A percentile compares a stretch with the other conserved stretches of the same genome.
These are phyloP conservation scores for Heterodera schachtii DNA, from an alignment of 1,140 invertebrate genomes.

Conservation along the genomic window DNA sequence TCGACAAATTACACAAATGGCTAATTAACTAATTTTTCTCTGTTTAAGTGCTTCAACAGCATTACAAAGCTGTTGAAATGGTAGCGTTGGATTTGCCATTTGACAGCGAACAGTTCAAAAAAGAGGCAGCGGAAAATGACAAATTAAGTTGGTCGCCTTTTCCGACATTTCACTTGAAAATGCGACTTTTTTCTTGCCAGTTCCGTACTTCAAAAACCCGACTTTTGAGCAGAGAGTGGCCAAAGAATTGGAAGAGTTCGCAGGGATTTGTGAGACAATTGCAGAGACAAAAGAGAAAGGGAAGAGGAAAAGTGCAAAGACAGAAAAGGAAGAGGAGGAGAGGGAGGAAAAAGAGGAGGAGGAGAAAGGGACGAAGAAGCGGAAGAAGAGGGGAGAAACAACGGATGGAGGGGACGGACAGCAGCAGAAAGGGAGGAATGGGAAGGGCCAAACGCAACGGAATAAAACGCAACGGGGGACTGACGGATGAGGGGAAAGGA, in stretches of 20 bases:
- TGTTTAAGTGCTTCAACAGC: constrained; percentile 34
- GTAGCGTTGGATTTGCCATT: constrained; percentile 40
- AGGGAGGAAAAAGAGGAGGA: neutral
- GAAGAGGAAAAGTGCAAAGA: constrained; percentile 18
- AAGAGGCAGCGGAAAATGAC: constrained; percentile 28
- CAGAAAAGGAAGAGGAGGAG: neutral
- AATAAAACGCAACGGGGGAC: too few species aligned
- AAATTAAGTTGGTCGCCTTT: constrained; percentile 32
- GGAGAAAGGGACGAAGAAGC: constrained; percentile 24
- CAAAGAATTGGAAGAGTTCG: constrained; percentile 13
- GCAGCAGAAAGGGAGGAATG: too few species aligned
- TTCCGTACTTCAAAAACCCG: constrained; percentile 37
- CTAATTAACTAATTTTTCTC: neutral
- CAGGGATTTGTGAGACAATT: neutral
- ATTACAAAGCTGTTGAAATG: constrained; percentile 42
- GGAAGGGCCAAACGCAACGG: too few species aligned
- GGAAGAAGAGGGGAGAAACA: too few species aligned
- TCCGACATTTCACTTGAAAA: neutral
- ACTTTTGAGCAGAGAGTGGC: constrained; percentile 20
- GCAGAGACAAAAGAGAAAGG: neutral
- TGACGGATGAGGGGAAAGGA: too few species aligned
- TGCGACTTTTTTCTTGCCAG: constrained; percentile 6
- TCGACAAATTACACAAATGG: neutral
- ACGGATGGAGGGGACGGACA: too few species aligned
- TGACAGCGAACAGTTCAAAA: constrained; percentile 20